Evolutionary conservation across 2,113 vertebrate genomes (phyloP).

Genomic region (Stictonetta naevosa): DNA sequence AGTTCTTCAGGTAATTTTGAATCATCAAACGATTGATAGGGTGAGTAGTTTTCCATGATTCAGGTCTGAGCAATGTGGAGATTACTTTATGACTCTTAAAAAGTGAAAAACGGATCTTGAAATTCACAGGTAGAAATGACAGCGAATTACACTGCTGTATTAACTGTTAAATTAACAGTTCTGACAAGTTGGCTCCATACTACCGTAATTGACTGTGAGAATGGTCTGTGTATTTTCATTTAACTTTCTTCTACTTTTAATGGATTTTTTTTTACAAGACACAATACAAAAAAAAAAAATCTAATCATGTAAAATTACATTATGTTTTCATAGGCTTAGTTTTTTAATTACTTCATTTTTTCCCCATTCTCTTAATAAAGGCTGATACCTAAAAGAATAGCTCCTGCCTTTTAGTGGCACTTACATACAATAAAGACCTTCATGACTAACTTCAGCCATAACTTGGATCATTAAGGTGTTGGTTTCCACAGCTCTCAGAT

Average conservation of each 20-base stretch:
- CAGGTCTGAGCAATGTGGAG: neutral
- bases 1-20: neutral
- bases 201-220: neutral
- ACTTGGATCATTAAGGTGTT: neutral
- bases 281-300: neutral
- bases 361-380: neutral
- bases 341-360: neutral
- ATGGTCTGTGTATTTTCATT: neutral
- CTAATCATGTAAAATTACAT: neutral
- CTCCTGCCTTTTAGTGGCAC: neutral
- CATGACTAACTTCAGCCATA: neutral
- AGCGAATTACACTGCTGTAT: neutral
- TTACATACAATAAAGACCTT: neutral
- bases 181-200: neutral
- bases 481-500: neutral
- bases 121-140: neutral
- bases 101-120: slow-evolving; percentile 2
- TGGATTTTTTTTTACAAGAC: neutral
- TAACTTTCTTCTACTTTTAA: neutral
- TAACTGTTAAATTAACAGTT: neutral
- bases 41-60: neutral
- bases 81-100: neutral
- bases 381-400: neutral
- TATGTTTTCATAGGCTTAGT: neutral
- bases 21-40: neutral